Conservation (phyloP, 2,113 vertebrate genomes). For the Cercocebus atys region DNA sequence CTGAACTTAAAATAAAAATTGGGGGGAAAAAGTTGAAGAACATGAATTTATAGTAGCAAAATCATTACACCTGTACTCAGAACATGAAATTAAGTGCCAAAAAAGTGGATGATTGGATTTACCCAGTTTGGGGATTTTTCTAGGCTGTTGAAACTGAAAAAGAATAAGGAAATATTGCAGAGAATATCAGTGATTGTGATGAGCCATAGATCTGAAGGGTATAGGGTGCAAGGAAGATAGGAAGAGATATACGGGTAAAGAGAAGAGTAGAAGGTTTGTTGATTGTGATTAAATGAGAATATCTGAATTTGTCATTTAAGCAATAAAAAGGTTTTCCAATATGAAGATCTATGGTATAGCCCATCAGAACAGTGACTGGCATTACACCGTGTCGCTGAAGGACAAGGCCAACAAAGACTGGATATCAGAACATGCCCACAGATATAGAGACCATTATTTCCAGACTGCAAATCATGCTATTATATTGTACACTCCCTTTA, state of each 20-base stretch:
- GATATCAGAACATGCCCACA: background rate
- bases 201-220: too few relatives aligned
- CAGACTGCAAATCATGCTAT: background rate
- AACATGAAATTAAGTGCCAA: background rate
- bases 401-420: background rate
- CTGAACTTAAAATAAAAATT: too few relatives aligned
- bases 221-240: background rate
- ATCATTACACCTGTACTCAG: background rate
- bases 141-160: background rate
- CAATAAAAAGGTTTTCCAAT: background rate
- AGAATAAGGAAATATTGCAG: background rate
- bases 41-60: background rate
- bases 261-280: background rate
- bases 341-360: background rate
- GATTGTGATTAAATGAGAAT: background rate
- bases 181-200: background rate
- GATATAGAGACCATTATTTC: background rate
- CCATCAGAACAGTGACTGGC: background rate
- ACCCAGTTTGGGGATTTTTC: background rate
- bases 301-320: background rate
- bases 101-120: background rate
- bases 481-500: accelerated
- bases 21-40: background rate
- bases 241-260: background rate
- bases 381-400: background rate